A percentile compares a stretch with the other conserved stretches of the same genome.
phyloP scores from a whole-genome alignment of 2,797 vertebrate species.

The Thalassophryne amazonica region DNA sequence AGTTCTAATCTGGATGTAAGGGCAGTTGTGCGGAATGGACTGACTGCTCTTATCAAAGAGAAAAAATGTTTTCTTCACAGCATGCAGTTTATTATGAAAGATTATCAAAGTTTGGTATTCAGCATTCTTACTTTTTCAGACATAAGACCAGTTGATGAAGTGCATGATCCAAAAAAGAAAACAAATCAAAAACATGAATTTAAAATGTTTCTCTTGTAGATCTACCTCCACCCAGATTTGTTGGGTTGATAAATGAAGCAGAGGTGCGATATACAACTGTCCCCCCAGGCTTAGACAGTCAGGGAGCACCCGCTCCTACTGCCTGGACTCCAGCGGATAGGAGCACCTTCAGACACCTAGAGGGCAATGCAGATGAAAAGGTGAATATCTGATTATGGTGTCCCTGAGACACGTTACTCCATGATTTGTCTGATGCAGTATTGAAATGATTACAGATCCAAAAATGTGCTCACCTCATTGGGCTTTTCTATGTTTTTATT shows the following conservation, averaged over 20 bases:
- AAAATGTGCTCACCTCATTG: no score
- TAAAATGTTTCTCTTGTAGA: conserved; percentile 69
- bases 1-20: conserved; percentile 63
- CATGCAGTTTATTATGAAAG: conserved; percentile 10
- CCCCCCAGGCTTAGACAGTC: conserved; percentile 63
- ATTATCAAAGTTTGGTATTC: conserved; percentile 2
- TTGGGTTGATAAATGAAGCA: conserved; percentile 82
- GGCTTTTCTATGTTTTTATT: no score
- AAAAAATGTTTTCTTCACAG: conserved; percentile 16
- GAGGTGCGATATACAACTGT: conserved; percentile 76
- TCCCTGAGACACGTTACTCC: no score
- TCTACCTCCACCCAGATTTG: conserved; percentile 88
- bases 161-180: background rate
- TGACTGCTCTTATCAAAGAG: conserved; percentile 28
- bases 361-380: conserved; percentile 79
- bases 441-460: no score
- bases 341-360: conserved; percentile 79
- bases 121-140: background rate
- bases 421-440: no score
- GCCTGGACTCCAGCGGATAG: conserved; percentile 76
- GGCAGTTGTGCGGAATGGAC: conserved; percentile 50
- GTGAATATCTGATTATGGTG: no score
- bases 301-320: conserved; percentile 39
- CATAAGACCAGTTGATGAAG: conserved; percentile 1
- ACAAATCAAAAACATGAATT: background rate